Evolutionary conservation across 2,113 vertebrate genomes (phyloP).

Genomic region (Orcinus orca): DNA sequence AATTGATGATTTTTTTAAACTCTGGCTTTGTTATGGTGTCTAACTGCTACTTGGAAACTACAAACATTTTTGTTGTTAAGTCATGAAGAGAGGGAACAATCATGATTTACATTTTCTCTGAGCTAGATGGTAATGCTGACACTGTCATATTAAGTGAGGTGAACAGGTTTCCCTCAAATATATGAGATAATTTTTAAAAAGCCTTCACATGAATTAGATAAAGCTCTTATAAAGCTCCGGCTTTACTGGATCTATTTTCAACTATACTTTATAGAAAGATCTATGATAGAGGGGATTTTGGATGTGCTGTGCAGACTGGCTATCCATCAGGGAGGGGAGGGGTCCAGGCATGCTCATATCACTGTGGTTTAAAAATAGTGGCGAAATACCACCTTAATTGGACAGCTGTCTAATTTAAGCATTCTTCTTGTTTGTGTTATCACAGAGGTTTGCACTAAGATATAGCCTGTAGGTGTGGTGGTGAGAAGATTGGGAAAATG

Average conservation of each 20-base stretch:
- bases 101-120: neutral
- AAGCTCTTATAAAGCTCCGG: neutral
- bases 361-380: slow-evolving; percentile 56
- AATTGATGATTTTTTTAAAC: neutral
- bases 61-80: neutral
- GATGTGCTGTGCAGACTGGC: slow-evolving; percentile 32
- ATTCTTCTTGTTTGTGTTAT: slow-evolving; percentile 41
- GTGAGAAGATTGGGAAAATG: neutral
- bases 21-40: neutral
- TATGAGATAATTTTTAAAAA: neutral
- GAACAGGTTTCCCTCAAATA: slow-evolving; percentile 29
- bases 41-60: neutral
- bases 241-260: slow-evolving; percentile 44
- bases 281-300: slow-evolving; percentile 46
- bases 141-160: neutral
- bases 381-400: slow-evolving; percentile 11
- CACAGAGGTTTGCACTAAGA: neutral
- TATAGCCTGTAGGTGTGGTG: neutral
- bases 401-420: slow-evolving; percentile 47
- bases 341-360: neutral
- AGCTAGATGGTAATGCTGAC: neutral
- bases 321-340: neutral
- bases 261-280: slow-evolving; percentile 48
- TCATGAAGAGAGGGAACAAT: neutral
- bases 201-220: neutral